Conservation (phyloP, 2,888 invertebrate species). For the Eurytoma adleriae region DNA sequence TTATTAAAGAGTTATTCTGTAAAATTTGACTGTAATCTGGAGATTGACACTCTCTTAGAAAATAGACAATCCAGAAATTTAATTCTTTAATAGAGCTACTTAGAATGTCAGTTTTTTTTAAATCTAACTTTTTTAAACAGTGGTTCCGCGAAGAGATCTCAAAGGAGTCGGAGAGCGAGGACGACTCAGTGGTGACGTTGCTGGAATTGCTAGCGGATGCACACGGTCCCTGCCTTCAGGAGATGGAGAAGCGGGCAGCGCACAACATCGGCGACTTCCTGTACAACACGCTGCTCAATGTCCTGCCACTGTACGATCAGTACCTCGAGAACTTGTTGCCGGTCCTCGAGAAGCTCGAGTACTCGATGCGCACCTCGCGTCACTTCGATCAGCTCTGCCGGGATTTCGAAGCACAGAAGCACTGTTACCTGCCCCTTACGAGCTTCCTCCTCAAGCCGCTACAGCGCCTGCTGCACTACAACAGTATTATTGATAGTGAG, state of each 20-base stretch:
- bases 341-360: conserved; percentile 88
- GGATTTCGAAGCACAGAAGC: conserved; percentile 89
- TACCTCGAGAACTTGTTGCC: conserved; percentile 86
- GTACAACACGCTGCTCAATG: conserved; percentile 81
- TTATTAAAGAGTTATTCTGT: no score
- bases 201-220: conserved; percentile 88
- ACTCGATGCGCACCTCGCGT: conserved; percentile 83
- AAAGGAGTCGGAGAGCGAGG: conserved; percentile 80
- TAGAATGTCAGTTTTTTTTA: not conserved
- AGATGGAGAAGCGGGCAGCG: conserved; percentile 85
- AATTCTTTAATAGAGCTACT: no score
- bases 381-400: conserved; percentile 84
- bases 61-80: no score
- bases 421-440: conserved; percentile 91
- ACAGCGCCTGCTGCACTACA: conserved; percentile 91
- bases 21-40: no score
- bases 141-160: conserved; percentile 86
- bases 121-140: conserved; percentile 72
- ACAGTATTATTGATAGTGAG: conserved; percentile 86
- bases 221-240: conserved; percentile 88
- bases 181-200: conserved; percentile 79
- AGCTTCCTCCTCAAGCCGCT: conserved; percentile 89
- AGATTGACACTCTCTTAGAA: no score
- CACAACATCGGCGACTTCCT: conserved; percentile 87
- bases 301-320: conserved; percentile 83